These are phyloP conservation scores for Gallinago media DNA, from an alignment of 2,113 vertebrate genomes.

Conservation along the genomic window DNA sequence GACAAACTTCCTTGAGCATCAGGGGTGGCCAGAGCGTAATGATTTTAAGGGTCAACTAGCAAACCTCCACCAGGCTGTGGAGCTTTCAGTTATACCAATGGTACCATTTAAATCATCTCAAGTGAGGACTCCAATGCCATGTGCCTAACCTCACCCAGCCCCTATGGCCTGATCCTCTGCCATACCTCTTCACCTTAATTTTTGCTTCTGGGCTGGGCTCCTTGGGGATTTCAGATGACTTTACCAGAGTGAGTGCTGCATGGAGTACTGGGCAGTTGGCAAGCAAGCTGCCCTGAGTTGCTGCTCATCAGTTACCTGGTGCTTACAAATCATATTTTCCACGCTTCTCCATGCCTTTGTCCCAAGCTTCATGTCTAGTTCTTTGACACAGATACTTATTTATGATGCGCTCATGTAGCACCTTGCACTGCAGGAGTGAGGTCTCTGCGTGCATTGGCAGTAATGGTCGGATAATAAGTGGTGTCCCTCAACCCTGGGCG, in stretches of 20 bases:
- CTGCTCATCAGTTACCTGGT: background rate
- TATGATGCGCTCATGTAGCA: background rate
- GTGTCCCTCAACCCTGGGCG: background rate
- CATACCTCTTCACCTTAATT: background rate
- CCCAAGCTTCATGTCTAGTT: background rate
- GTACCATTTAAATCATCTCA: background rate
- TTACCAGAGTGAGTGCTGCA: background rate
- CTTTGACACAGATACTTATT: background rate
- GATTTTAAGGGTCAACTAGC: background rate
- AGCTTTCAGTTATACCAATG: background rate
- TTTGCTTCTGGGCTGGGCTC: background rate
- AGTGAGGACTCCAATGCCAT: background rate
- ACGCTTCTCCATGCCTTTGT: background rate
- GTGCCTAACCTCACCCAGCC: background rate
- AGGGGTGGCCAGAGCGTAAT: background rate
- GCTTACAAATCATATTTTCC: background rate
- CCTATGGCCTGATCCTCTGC: background rate
- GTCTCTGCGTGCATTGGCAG: background rate
- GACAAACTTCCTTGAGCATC: background rate
- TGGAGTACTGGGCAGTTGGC: background rate
- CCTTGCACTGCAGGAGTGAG: accelerated
- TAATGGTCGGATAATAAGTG: background rate
- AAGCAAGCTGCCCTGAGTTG: background rate
- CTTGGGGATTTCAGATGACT: background rate
- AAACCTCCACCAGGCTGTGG: background rate